Evolutionary conservation across 1,140 invertebrate genomes (phyloP).

Genomic region (Aphis gossypii): DNA sequence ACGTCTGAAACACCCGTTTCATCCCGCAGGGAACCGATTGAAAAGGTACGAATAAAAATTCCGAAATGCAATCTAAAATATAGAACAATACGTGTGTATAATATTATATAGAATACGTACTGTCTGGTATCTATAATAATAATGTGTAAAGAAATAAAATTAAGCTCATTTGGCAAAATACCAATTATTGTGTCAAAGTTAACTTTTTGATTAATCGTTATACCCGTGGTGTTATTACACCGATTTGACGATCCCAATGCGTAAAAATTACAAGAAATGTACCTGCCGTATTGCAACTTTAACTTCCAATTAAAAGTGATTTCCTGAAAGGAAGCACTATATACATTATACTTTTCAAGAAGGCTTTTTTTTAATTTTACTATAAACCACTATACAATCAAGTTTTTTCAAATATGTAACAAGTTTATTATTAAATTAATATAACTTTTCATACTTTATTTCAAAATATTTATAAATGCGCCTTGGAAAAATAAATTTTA

Average conservation of each 20-base stretch:
- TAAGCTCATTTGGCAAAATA: neutral
- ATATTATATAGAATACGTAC: neutral
- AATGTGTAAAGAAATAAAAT: neutral
- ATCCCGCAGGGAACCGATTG: conserved; percentile 16
- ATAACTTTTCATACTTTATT: conserved; percentile 21
- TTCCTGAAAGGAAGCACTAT: neutral
- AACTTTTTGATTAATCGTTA: neutral
- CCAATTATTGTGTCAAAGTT: neutral
- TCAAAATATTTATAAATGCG: neutral
- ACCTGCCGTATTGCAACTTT: neutral
- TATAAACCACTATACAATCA: neutral
- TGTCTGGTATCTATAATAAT: neutral
- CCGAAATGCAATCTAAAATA: neutral
- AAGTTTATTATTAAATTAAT: conserved; percentile 15
- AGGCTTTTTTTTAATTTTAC: neutral
- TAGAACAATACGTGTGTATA: neutral
- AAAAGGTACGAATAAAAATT: conserved; percentile 14
- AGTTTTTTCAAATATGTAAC: neutral
- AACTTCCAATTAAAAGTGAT: neutral
- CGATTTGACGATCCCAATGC: neutral
- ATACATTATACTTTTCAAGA: neutral
- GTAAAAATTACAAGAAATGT: neutral
- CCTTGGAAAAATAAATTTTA: neutral
- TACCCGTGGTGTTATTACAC: neutral
- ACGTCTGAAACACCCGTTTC: neutral